These are phyloP conservation scores for Progne subis DNA, from an alignment of 2,113 vertebrate genomes.

Conservation along the genomic window DNA sequence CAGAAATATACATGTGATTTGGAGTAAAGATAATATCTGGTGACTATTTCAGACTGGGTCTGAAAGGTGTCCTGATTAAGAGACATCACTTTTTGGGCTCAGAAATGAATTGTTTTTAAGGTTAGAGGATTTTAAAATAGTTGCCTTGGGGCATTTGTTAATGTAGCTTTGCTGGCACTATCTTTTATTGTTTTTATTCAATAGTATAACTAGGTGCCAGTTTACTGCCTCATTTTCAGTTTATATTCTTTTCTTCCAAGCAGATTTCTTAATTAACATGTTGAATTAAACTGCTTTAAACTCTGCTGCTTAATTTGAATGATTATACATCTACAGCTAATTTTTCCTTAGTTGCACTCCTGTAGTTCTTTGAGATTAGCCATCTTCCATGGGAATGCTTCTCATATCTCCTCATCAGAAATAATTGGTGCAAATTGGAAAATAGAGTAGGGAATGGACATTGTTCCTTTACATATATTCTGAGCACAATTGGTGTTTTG, in stretches of 20 bases:
- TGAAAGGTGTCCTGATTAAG: neutral
- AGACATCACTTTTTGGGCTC: neutral
- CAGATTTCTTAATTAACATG: constrained; percentile 30
- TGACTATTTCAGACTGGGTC: neutral
- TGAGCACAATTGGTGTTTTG: neutral
- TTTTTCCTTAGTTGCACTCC: constrained; percentile 17
- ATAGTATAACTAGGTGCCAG: neutral
- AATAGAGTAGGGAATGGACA: neutral
- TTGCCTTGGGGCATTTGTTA: neutral
- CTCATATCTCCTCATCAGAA: neutral
- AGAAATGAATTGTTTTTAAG: neutral
- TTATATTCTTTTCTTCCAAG: neutral
- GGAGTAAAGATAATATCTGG: neutral
- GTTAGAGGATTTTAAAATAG: neutral
- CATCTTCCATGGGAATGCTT: constrained; percentile 8
- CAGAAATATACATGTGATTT: neutral
- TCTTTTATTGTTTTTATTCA: neutral
- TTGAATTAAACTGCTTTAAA: constrained; percentile 29
- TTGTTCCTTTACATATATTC: neutral
- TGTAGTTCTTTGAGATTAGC: neutral
- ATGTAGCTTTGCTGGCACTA: neutral
- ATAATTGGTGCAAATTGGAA: constrained; percentile 11
- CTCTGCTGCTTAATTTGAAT: neutral
- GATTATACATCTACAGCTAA: neutral
- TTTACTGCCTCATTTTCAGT: constrained; percentile 26